Conservation (phyloP, 2,113 vertebrate species). For the Callospermophilus lateralis region DNA sequence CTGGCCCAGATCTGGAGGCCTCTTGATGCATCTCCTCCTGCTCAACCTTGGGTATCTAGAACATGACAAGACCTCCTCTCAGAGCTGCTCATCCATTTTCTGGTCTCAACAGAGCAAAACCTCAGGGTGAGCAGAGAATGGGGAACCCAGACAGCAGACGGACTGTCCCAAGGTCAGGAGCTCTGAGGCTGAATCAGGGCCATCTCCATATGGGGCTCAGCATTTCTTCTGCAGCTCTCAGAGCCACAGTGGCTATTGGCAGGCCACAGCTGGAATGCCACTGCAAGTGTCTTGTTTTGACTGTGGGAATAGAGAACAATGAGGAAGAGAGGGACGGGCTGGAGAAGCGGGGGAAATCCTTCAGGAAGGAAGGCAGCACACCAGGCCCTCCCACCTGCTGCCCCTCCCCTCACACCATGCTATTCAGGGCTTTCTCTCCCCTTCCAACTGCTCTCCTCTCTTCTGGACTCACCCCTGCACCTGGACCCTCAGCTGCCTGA, state of each 20-base stretch:
- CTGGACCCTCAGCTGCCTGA: not conserved
- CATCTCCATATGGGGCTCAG: not conserved
- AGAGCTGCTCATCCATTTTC: not conserved
- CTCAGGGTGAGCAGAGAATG: not conserved
- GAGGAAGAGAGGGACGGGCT: not conserved
- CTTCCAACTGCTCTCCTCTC: not conserved
- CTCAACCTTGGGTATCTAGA: not conserved
- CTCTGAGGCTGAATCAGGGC: not conserved
- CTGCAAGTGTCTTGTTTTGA: not conserved
- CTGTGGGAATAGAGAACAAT: not conserved
- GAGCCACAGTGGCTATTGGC: fast-evolving
- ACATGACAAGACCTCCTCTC: not conserved
- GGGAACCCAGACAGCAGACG: not conserved
- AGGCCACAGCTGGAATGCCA: not conserved
- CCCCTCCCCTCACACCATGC: not conserved
- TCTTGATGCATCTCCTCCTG: not conserved
- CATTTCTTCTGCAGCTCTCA: not conserved
- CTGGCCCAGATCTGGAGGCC: not conserved
- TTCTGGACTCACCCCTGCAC: not conserved
- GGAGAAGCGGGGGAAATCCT: not conserved
- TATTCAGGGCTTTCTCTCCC: not conserved
- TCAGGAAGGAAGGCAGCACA: not conserved
- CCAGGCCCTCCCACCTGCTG: not conserved
- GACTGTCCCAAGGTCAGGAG: fast-evolving
- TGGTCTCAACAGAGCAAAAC: not conserved